Evolutionary conservation across 2,113 vertebrate species (phyloP).

Genomic region (Aldabrachelys gigantea): DNA sequence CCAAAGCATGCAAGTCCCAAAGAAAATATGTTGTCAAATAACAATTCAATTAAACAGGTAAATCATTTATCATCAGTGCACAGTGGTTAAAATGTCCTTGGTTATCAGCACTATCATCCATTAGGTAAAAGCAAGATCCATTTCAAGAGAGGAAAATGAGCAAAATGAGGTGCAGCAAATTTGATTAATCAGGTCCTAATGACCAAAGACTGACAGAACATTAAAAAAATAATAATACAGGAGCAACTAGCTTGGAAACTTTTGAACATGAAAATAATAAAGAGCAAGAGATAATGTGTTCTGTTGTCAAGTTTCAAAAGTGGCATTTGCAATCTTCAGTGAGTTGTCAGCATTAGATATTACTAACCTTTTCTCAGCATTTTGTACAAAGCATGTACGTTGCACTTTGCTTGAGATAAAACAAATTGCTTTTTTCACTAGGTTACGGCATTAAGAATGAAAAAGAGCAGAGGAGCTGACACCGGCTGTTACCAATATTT

Average conservation of each 20-base stretch:
- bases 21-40: slow-evolving; percentile 64
- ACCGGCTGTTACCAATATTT: background rate
- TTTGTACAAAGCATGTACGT: background rate
- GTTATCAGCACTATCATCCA: slow-evolving; percentile 64
- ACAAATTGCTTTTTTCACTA: background rate
- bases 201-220: slow-evolving; percentile 36
- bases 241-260: background rate
- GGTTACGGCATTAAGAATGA: background rate
- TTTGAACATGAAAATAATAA: slow-evolving; percentile 5
- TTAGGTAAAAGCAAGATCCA: slow-evolving; percentile 67
- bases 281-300: background rate
- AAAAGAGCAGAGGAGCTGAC: background rate
- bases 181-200: slow-evolving; percentile 71
- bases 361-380: slow-evolving; percentile 18
- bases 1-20: slow-evolving; percentile 22
- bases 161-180: slow-evolving; percentile 59
- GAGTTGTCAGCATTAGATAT: background rate
- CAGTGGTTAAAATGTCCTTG: slow-evolving; percentile 76
- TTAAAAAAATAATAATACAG: background rate
- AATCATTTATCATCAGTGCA: slow-evolving; percentile 63
- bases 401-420: slow-evolving; percentile 12
- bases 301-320: background rate
- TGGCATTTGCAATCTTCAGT: background rate
- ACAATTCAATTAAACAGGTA: slow-evolving; percentile 70
- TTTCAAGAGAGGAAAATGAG: slow-evolving; percentile 52